These are phyloP conservation scores for Trichogramma evanescens DNA, from an alignment of 2,888 invertebrate genomes.

Conservation along the genomic window DNA sequence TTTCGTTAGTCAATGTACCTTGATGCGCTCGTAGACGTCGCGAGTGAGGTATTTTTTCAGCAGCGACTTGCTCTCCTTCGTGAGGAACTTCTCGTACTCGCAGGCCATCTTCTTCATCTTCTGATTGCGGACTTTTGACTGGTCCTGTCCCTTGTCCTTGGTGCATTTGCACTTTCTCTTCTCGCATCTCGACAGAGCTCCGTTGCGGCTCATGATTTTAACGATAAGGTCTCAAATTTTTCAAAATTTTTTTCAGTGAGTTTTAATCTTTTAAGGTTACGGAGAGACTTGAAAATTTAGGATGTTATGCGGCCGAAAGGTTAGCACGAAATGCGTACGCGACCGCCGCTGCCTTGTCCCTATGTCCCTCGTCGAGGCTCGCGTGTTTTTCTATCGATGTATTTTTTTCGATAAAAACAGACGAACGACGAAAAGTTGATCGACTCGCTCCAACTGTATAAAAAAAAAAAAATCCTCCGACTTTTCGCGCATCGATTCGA, in stretches of 20 bases:
- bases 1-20: conserved; percentile 9
- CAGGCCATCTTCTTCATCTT: conserved; percentile 49
- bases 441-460: no score
- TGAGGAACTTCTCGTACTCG: conserved; percentile 48
- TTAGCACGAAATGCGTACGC: no score
- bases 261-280: no score
- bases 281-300: no score
- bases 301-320: no score
- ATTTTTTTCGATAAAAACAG: no score
- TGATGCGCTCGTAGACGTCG: conserved; percentile 23
- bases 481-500: no score
- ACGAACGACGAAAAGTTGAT: no score
- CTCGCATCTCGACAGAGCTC: conserved; percentile 32
- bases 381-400: no score
- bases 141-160: conserved; percentile 23
- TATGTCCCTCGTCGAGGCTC: no score
- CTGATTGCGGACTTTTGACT: conserved; percentile 7
- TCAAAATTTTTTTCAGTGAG: neutral
- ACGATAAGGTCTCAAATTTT: neutral
- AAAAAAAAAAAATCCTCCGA: no score
- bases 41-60: conserved; percentile 47
- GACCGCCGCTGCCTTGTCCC: no score
- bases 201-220: neutral
- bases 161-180: conserved; percentile 33
- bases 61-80: conserved; percentile 54